Base-by-base conservation (phyloP, 2,113 vertebrate genomes). In the Oriolus oriolus region DNA sequence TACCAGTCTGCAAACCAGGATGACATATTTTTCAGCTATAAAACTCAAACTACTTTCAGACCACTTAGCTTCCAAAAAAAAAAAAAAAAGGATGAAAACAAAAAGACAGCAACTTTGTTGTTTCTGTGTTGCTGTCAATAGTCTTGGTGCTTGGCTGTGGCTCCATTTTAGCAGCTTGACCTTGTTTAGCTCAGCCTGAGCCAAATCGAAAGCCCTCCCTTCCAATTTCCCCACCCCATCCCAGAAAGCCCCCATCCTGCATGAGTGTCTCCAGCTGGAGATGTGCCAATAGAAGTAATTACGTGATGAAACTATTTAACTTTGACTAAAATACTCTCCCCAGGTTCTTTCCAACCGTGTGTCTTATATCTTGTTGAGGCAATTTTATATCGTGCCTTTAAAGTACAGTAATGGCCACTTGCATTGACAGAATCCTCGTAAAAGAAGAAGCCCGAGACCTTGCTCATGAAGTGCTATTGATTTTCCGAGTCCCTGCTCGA, bases 321-420 rank as follows among this genome's bases (percentile, higher is more conserved):
- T 97, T 98, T 97, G 97, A 98, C 98, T 98, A 98, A 98, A 98
- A 98, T 98, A 98, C 98, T 98, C 98, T 98, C 98, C 95, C 98
- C 98, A 97, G 98, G 98, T 98, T 98, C 98, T 98, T 98, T 97
- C 97, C 98, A 97, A 97, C 93, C 73, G 85, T 98, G 98, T 98
- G 98, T 98, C 98, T 98, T 98, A 97, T 98, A 98, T 98, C 98
- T 98, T 98, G 98, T 98, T 76, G 97, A 98, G 98, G 98, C 97
- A 98, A 98, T 98, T 98, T 98, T 98, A 98, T 98, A 98, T 97
- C 97, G 96, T 98, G 97, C 98, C 98, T 98, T 98, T 98, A 98
- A 98, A 98, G 98, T 98, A 98, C 98, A 97, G 98, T 98, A 98
- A 98, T 98, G 98, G 98, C 98, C 98, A 97, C 98, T 98, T 97